phyloP scores from a whole-genome alignment of 1,140 invertebrate genomes.

The Metopolophium dirhodum region DNA sequence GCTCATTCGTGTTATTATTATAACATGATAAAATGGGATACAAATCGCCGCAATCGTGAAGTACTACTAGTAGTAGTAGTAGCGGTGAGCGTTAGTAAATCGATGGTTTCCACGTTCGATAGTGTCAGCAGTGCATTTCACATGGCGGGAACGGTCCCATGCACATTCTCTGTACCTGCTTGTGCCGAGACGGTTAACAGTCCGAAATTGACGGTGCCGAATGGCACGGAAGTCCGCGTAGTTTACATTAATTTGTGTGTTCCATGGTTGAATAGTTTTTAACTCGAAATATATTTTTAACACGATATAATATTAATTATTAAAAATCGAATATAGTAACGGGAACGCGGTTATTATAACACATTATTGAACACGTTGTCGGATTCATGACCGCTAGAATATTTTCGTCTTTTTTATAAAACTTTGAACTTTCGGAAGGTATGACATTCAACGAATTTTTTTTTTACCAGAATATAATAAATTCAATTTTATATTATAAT shows the following conservation, averaged over 20 bases:
- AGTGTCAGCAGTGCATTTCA: constrained; percentile 41
- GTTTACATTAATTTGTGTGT: constrained; percentile 18
- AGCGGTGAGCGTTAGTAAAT: constrained; percentile 16
- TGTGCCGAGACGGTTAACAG: constrained; percentile 45
- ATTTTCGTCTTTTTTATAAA: neutral
- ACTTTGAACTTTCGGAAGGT: constrained; percentile 50
- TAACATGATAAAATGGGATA: neutral
- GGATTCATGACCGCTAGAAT: neutral
- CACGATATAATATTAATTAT: neutral
- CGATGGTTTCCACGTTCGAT: constrained; percentile 45
- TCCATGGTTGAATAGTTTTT: neutral
- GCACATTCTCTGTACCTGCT: constrained; percentile 51
- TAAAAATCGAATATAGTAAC: neutral
- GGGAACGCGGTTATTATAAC: neutral
- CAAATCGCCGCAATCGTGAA: neutral
- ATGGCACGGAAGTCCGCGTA: constrained; percentile 38
- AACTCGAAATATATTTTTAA: neutral
- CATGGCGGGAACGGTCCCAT: constrained; percentile 39
- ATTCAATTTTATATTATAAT: neutral
- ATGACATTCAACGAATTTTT: constrained; percentile 36
- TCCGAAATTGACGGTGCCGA: constrained; percentile 48
- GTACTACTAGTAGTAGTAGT: constrained; percentile 33
- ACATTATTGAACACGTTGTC: neutral
- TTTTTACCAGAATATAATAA: constrained; percentile 23
- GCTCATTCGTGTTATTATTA: neutral